Conservation (phyloP, 2,797 vertebrate genomes). For the Microctenopoma stevenorrisi region DNA sequence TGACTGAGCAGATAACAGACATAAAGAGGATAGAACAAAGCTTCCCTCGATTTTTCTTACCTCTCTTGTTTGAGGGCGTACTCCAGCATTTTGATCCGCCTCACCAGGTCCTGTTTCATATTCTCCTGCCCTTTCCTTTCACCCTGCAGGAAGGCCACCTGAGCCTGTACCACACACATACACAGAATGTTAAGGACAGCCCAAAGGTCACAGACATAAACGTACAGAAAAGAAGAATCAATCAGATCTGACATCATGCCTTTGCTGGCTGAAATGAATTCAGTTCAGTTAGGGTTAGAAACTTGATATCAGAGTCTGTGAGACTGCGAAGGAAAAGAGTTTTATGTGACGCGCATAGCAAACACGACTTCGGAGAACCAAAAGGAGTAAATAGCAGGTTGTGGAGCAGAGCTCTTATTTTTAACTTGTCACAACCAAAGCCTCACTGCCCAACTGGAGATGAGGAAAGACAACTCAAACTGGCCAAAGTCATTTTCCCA, state of each 20-base stretch:
- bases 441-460: constrained; percentile 62
- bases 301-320: constrained; percentile 12
- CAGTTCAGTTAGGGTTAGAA: background rate
- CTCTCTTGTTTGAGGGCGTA: constrained; percentile 88
- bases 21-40: constrained; percentile 3
- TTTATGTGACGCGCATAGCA: constrained; percentile 40
- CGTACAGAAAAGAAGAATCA: background rate
- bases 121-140: constrained; percentile 90
- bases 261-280: background rate
- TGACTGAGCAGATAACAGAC: constrained; percentile 10
- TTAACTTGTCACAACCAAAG: constrained; percentile 66
- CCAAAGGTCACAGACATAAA: constrained; percentile 20
- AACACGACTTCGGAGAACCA: constrained; percentile 54
- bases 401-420: constrained; percentile 69
- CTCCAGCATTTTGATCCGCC: constrained; percentile 88
- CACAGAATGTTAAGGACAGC: constrained; percentile 33
- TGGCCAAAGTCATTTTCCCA: constrained; percentile 59
- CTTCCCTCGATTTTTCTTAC: constrained; percentile 60
- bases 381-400: constrained; percentile 72
- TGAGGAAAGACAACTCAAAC: constrained; percentile 51
- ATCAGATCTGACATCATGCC: background rate
- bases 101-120: constrained; percentile 89
- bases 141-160: constrained; percentile 87
- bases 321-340: constrained; percentile 2
- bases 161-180: constrained; percentile 74